phyloP scores from a whole-genome alignment of 2,888 invertebrate species.

The Ophioninae sp. region DNA sequence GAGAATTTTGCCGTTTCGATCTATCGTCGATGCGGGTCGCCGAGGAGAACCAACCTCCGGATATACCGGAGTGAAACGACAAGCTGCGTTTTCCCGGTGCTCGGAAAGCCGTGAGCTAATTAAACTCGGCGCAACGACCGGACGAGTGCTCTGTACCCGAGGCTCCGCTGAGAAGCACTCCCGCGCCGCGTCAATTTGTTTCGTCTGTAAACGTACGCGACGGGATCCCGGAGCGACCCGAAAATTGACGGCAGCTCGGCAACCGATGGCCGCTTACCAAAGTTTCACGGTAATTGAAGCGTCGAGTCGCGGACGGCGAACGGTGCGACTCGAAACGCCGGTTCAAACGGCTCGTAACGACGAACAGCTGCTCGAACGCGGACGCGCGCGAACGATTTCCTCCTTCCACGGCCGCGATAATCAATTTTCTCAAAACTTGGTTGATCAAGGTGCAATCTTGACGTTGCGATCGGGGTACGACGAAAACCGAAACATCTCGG shows the following conservation, averaged over 20 bases:
- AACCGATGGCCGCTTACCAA: not conserved
- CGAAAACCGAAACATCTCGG: not conserved
- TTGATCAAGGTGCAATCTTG: not conserved
- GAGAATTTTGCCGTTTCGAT: constrained; percentile 15
- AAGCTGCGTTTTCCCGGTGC: constrained; percentile 50
- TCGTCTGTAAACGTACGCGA: constrained; percentile 29
- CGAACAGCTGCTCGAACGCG: not conserved
- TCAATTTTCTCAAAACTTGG: not conserved
- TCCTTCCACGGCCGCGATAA: not conserved
- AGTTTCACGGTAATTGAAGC: constrained; percentile 24
- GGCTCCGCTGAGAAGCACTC: constrained; percentile 39
- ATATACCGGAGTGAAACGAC: constrained; percentile 56
- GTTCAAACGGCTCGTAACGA: not conserved
- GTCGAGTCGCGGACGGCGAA: constrained; percentile 34
- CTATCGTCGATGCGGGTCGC: constrained; percentile 21
- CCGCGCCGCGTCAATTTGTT: constrained; percentile 19
- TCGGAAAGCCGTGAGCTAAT: constrained; percentile 65
- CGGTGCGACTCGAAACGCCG: not conserved
- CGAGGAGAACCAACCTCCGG: constrained; percentile 26
- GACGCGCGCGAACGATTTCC: not conserved
- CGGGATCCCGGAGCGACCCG: constrained; percentile 34
- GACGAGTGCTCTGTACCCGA: constrained; percentile 21
- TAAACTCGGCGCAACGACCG: constrained; percentile 67
- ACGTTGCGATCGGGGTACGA: too few species aligned
- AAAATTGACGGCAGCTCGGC: constrained; percentile 50